A percentile compares a stretch with the other conserved stretches of the same genome.
Evolutionary conservation across 2,797 vertebrate genomes (phyloP).

Genomic region (Microchirus variegatus): DNA sequence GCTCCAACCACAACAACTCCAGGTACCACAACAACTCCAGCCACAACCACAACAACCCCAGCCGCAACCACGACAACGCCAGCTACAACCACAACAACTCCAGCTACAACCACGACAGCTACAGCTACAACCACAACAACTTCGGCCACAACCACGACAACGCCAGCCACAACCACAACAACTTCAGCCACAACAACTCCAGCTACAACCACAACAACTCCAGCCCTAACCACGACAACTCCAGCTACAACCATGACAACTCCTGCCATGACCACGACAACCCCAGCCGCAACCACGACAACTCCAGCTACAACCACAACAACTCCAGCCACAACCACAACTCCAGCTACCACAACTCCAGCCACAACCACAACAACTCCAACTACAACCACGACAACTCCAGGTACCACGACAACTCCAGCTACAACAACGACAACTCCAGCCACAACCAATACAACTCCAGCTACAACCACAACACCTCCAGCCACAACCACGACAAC

Average conservation of each 20-base stretch:
- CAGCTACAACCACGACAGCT: background rate
- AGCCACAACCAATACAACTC: background rate
- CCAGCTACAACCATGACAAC: rapidly evolving
- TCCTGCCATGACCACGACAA: rapidly evolving
- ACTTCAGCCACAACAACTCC: background rate
- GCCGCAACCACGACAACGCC: background rate
- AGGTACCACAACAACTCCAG: background rate
- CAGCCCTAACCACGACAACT: background rate
- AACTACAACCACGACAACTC: too few species aligned
- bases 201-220: background rate
- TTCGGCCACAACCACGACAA: background rate
- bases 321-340: rapidly evolving
- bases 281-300: background rate
- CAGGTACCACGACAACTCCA: background rate
- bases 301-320: background rate
- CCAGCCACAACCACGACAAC: background rate
- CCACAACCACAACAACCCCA: background rate
- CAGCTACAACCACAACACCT: too few species aligned
- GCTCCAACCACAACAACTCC: too few species aligned
- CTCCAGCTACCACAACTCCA: background rate
- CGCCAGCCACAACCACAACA: too few species aligned
- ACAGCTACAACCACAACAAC: background rate
- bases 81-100: too few species aligned
- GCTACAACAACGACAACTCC: background rate
- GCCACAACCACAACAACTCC: background rate